phyloP scores from a whole-genome alignment of 2,797 vertebrate genomes.

The Hafferia zeledoni region DNA sequence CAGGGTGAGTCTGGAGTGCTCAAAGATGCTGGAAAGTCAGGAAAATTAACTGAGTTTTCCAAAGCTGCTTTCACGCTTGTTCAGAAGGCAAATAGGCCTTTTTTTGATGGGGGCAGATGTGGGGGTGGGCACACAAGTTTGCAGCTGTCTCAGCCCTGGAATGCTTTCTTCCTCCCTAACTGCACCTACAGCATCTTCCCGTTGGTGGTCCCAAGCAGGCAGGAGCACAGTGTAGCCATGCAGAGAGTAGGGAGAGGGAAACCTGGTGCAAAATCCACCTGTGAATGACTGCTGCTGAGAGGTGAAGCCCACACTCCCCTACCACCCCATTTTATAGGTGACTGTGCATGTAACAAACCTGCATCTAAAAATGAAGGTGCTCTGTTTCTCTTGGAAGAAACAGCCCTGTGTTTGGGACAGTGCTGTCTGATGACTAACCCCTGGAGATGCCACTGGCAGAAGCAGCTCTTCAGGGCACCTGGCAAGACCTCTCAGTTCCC shows the following conservation, averaged over 20 bases:
- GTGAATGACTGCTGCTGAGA: rapidly evolving
- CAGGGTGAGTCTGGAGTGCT: background rate
- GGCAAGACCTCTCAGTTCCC: background rate
- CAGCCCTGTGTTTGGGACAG: background rate
- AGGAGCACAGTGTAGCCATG: background rate
- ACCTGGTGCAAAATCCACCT: background rate
- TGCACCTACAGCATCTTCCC: background rate
- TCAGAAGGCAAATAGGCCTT: background rate
- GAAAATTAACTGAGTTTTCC: background rate
- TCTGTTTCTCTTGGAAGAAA: background rate
- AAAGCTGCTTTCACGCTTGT: background rate
- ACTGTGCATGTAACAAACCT: rapidly evolving
- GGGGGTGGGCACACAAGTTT: background rate
- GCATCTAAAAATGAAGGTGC: background rate
- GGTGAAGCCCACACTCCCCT: background rate
- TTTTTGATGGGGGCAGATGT: background rate
- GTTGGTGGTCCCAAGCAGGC: background rate
- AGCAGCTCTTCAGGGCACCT: background rate
- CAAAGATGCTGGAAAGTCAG: background rate
- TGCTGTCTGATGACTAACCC: background rate
- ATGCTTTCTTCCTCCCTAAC: background rate
- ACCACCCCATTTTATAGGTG: background rate
- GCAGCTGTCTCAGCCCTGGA: background rate
- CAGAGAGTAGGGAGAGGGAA: background rate
- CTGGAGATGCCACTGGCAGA: background rate